Evolutionary conservation across 2,797 vertebrate species (phyloP), one percentile per base, ranked within the genome.

Genomic region (Poecile montanus): DNA sequence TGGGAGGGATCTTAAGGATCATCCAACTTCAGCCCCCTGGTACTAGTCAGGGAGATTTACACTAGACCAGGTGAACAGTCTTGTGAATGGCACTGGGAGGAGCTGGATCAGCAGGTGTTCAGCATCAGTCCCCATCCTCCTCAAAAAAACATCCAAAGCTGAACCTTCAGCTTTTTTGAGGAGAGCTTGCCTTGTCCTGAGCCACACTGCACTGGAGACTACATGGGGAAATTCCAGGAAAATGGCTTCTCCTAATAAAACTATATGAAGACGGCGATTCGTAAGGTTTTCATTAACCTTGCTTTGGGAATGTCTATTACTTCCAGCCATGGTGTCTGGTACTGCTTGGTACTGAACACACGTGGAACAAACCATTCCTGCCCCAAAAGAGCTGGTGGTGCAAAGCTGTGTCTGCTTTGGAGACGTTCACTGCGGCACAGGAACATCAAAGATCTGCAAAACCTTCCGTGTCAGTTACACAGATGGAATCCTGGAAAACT

Each of bases 381-480:
- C 91, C 82, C 92, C 80, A 7, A 2, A 48, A 65, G 44, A 65
- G 72, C 48, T 3, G 0, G 42, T 62, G 30, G 78, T 10, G 32
- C 60, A 42, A 70, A 89, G 91, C 91, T 68, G 34, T 53, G 91
- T 67, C 75, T 83, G 91, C 87, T 80, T 7, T 12, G 70, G 72
- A 48, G 75, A 12, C 0, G 0, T 63, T 66, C 45, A n/a, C 80
- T 68, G 25, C 16, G 2, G 66, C 48, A 62, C 30, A 3, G 1
- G n/a, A 11, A 82, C 89, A 88, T 94, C 93, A 92, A 89, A 95
- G 89, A 11, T 61, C 85, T 63, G 42, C 65, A 51, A 18, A 83
- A 14, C 89, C 89, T 25, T 51, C 16, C 0, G 1, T 61, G 75
- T 13, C 7, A 13, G 45, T 13, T 50, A 12, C 45, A 17, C 87